Percentiles rank a stretch among this genome's conserved stretches.
Evolutionary conservation across 2,797 vertebrate genomes (phyloP).

Genomic region (Myiothlypis coronata): DNA sequence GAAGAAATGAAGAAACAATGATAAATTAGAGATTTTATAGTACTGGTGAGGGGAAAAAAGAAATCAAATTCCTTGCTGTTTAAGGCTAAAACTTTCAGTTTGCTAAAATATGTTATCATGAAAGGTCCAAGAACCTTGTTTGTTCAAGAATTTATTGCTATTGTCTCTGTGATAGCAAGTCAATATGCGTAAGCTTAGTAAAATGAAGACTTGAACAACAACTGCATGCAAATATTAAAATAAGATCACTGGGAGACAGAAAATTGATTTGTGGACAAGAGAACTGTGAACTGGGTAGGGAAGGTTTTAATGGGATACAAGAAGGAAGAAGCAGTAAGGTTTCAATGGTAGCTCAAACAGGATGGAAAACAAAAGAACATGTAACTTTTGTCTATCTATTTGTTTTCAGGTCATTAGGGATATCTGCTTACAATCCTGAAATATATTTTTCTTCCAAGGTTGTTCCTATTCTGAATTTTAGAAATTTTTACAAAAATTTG

Average conservation of each 20-base stretch:
- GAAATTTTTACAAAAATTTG: neutral
- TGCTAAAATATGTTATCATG: neutral
- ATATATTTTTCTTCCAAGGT: neutral
- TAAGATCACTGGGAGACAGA: slow-evolving; percentile 36
- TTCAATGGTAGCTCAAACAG: slow-evolving; percentile 1
- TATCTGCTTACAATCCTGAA: neutral
- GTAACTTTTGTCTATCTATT: neutral
- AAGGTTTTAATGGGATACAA: slow-evolving; percentile 31
- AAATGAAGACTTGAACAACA: slow-evolving; percentile 59
- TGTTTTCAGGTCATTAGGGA: neutral
- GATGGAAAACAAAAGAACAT: neutral
- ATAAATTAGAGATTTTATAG: neutral
- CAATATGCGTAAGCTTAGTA: slow-evolving; percentile 37
- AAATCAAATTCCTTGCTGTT: neutral
- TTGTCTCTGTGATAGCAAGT: slow-evolving; percentile 57
- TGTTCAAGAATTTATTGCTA: slow-evolving; percentile 45
- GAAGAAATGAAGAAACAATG: neutral
- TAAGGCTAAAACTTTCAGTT: neutral
- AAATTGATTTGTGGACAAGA: slow-evolving; percentile 1
- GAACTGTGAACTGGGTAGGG: slow-evolving; percentile 16
- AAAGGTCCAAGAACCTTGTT: slow-evolving; percentile 28
- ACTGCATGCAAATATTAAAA: slow-evolving; percentile 51
- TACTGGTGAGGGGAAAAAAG: neutral
- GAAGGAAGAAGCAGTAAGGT: neutral
- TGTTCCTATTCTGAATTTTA: neutral